Evolutionary conservation across 2,113 vertebrate genomes (phyloP).

Genomic region (Platysternon megacephalum): DNA sequence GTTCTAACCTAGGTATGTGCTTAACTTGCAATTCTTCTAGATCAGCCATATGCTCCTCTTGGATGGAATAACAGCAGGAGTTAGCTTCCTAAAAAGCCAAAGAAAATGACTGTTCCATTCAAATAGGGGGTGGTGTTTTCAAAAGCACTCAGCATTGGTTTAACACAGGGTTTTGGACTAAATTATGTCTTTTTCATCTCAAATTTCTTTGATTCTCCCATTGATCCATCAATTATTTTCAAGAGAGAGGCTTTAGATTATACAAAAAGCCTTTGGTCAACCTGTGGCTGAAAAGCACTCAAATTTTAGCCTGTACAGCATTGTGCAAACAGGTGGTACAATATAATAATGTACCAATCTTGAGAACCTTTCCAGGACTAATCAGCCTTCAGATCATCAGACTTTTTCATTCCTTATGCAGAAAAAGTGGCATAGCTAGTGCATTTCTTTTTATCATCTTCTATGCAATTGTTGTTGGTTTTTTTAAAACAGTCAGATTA

Average conservation of each 20-base stretch:
- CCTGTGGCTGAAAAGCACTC: background rate
- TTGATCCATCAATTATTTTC: background rate
- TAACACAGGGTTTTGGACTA: background rate
- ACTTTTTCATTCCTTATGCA: background rate
- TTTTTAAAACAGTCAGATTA: background rate
- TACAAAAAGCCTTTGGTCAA: constrained; percentile 13
- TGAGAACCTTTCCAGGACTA: background rate
- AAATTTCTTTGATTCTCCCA: background rate
- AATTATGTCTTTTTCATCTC: background rate
- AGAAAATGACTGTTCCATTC: constrained; percentile 23
- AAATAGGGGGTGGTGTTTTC: constrained; percentile 30
- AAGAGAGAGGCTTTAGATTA: background rate
- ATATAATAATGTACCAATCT: constrained; percentile 9
- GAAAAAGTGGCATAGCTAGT: background rate
- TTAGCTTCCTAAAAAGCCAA: constrained; percentile 4
- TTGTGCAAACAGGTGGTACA: background rate
- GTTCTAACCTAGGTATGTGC: background rate
- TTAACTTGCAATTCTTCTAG: background rate
- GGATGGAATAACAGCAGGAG: background rate
- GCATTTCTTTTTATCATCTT: background rate
- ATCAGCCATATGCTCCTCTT: background rate
- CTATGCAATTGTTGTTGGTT: background rate
- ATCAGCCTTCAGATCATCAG: background rate
- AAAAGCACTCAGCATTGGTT: constrained; percentile 2
- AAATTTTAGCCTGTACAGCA: background rate